These are phyloP conservation scores for Sesia apiformis DNA, from an alignment of 2,888 invertebrate species.

Conservation along the genomic window DNA sequence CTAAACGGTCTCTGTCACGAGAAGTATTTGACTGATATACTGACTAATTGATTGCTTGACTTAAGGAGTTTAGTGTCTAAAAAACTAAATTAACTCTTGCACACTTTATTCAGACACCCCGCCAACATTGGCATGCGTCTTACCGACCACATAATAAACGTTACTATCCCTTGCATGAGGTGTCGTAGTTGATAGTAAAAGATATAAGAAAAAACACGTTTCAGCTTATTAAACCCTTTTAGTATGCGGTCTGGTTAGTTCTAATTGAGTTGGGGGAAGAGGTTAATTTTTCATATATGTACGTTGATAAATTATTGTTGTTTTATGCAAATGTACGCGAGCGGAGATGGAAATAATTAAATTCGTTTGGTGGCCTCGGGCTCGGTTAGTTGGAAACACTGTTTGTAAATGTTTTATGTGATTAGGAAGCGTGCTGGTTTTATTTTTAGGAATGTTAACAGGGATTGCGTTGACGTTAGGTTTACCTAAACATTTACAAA, in stretches of 20 bases:
- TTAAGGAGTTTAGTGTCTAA: conserved; percentile 37
- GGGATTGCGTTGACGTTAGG: too few relatives aligned
- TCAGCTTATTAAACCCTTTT: conserved; percentile 63
- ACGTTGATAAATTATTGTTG: conserved; percentile 58
- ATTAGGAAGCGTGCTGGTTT: conserved; percentile 43
- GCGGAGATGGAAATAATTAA: conserved; percentile 63
- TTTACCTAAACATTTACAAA: too few relatives aligned
- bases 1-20: conserved; percentile 25
- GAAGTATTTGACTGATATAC: conserved; percentile 35
- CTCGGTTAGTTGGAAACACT: conserved; percentile 36
- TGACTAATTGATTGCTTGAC: conserved; percentile 60
- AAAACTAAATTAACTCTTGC: not conserved
- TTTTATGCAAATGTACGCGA: conserved; percentile 64
- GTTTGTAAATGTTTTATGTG: conserved; percentile 55
- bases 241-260: conserved; percentile 54
- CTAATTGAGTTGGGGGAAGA: conserved; percentile 64
- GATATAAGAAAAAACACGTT: not conserved
- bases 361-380: conserved; percentile 52
- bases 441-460: not conserved
- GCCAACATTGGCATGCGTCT: too few relatives aligned
- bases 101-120: too few relatives aligned
- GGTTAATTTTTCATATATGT: conserved; percentile 58
- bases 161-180: too few relatives aligned
- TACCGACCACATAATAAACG: too few relatives aligned
- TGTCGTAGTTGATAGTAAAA: too few relatives aligned